phyloP scores from a whole-genome alignment of 2,113 vertebrate species.

The Pithys albifrons region DNA sequence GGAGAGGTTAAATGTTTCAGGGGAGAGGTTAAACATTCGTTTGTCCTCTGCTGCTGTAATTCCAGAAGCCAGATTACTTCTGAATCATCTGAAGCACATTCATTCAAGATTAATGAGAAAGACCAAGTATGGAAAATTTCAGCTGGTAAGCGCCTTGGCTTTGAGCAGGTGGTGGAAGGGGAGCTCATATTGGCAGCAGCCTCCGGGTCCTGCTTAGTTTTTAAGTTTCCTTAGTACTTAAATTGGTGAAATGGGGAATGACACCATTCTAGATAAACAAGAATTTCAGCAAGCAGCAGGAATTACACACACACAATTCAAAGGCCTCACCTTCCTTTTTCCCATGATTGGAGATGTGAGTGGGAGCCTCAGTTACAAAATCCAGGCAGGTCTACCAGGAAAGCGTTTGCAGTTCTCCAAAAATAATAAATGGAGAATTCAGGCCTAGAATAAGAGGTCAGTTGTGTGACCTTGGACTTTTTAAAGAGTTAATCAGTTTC shows the following conservation, averaged over 20 bases:
- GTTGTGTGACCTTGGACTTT: not conserved
- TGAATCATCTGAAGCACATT: constrained; percentile 55
- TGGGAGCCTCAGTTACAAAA: constrained; percentile 56
- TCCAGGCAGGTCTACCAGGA: constrained; percentile 26
- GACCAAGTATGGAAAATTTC: constrained; percentile 53
- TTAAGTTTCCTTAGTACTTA: not conserved
- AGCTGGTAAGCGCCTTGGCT: constrained; percentile 13
- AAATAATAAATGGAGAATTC: not conserved
- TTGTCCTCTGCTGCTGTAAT: constrained; percentile 60
- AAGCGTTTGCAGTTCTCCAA: not conserved
- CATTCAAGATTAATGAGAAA: constrained; percentile 64
- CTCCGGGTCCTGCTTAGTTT: not conserved
- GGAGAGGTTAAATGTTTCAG: constrained; percentile 55
- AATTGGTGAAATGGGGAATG: not conserved
- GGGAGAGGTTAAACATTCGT: constrained; percentile 49
- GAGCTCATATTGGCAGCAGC: not conserved
- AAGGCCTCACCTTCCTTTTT: not conserved
- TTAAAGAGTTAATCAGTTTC: not conserved
- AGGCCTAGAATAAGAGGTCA: not conserved
- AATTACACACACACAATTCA: not conserved
- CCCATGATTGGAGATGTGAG: not conserved
- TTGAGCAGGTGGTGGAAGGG: not conserved
- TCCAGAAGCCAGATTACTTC: constrained; percentile 66
- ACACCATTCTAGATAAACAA: not conserved
- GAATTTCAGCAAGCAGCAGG: not conserved